Base-by-base conservation (phyloP, 2,888 invertebrate genomes). In the Pseudococcus longispinus region DNA sequence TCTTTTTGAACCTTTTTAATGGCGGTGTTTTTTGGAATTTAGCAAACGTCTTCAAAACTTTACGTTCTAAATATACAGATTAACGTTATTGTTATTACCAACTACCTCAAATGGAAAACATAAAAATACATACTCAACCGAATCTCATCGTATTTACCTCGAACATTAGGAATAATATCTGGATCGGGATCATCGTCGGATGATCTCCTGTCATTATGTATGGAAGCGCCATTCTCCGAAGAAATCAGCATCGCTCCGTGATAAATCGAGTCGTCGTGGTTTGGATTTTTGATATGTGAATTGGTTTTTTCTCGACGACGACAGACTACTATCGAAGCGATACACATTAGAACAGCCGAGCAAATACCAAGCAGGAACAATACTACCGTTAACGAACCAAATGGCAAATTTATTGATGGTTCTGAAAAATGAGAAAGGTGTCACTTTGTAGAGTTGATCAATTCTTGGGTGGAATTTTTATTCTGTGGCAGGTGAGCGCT, bases 161-260 rank as follows among this genome's bases (percentile, higher is more conserved):
- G 96, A 91, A 96, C 95, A 92, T 95, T 95, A 89, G 96, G 95
- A 91, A 96, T 96, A 90, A 96, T 95, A 91, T 96, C 96, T 82
- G 96, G 96, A 92, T 96, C 96, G 85, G 95, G 94, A 90, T 95
- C 95, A 89, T 94, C 94, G 86, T 88, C 88, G 11, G 89, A 88
- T n/a, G 88, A 88, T 51, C 88, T 84, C 15, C 88, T 87, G 15
- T 65, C 85, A 44, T 88, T 87, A 46, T 88, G 88, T 60, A 92
- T 89, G 90, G 91, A 90, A 90, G 90, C 91, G 91, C 91, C 91
- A 92, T 91, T 92, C 92, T 88, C 88, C 23, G 88, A 77, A 18
- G 90, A 91, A 91, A 89, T 88, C 84, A 89, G 86, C 51, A 89
- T 89, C 37, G 88, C 88, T 46, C 89, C 89, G 37, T 88, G 87